phyloP scores from a whole-genome alignment of 2,888 invertebrate genomes.

The Apodemia duryi region DNA sequence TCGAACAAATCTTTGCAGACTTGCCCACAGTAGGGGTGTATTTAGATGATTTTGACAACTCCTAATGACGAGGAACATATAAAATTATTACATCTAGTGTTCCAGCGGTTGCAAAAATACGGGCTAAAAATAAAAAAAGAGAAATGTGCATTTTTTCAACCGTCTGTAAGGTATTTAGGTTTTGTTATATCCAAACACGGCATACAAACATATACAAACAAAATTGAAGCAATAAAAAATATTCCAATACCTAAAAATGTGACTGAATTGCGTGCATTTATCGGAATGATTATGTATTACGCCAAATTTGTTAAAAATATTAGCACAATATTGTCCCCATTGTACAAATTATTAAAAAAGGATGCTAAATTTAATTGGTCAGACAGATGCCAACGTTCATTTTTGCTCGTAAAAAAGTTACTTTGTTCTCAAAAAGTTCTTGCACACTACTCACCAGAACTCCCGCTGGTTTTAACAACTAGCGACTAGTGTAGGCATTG shows the following conservation, averaged over 20 bases:
- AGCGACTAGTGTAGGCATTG: slow-evolving; percentile 31
- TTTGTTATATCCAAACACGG: slow-evolving; percentile 14
- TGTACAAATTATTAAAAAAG: slow-evolving; percentile 23
- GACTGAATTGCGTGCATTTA: slow-evolving; percentile 24
- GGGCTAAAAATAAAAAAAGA: neutral
- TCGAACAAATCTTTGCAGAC: no score
- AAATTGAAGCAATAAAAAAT: slow-evolving; percentile 13
- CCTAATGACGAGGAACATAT: no score
- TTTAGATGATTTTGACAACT: no score
- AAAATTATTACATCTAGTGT: no score
- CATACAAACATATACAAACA: slow-evolving; percentile 1
- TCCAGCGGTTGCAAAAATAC: no score
- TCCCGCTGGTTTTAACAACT: slow-evolving; percentile 22
- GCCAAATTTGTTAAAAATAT: slow-evolving; percentile 18
- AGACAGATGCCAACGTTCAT: slow-evolving; percentile 20
- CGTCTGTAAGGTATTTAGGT: slow-evolving; percentile 17
- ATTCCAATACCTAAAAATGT: slow-evolving; percentile 22
- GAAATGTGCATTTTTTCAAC: slow-evolving; percentile 17
- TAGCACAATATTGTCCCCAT: neutral
- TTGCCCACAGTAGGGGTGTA: no score
- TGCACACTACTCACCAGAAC: slow-evolving; percentile 25
- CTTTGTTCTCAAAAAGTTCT: slow-evolving; percentile 19
- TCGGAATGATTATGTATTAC: slow-evolving; percentile 24
- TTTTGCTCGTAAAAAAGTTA: slow-evolving; percentile 20
- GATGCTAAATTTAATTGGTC: slow-evolving; percentile 17